Conservation (phyloP, 2,113 vertebrate species). For the Terrapene triunguis region DNA sequence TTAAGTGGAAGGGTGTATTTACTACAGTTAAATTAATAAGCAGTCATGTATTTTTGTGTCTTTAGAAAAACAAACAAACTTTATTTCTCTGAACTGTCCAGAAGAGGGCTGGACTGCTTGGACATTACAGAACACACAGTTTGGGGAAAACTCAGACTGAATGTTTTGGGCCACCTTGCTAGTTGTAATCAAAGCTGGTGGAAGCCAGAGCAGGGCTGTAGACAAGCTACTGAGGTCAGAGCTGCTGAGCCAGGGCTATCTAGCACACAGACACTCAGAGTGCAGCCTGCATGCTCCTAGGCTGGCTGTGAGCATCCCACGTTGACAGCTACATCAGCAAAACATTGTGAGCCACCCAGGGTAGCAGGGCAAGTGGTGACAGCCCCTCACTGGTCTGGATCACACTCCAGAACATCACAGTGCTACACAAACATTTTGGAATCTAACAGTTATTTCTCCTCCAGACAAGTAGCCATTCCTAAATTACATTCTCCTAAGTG, state of each 20-base stretch:
- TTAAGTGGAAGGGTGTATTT: neutral
- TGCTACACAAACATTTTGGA: neutral
- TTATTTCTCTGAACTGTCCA: neutral
- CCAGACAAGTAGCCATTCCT: neutral
- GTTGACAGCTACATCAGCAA: neutral
- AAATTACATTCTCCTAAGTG: neutral
- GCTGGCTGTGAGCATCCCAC: neutral
- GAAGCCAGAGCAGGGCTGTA: neutral
- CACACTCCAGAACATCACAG: neutral
- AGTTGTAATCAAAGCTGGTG: neutral
- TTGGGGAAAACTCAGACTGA: neutral
- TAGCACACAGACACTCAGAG: neutral
- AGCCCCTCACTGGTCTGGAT: neutral
- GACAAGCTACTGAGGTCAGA: neutral
- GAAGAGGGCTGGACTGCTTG: neutral
- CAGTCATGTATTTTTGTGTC: neutral
- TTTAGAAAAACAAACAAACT: neutral
- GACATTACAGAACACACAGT: neutral
- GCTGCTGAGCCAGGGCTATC: neutral
- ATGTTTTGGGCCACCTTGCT: no score
- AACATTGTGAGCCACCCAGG: neutral
- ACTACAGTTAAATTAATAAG: neutral
- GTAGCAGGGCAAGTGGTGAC: neutral
- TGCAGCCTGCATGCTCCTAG: neutral
- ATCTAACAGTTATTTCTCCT: neutral